Evolutionary conservation across 2,888 invertebrate species (phyloP).

Genomic region (Iselma pallidipennis): DNA sequence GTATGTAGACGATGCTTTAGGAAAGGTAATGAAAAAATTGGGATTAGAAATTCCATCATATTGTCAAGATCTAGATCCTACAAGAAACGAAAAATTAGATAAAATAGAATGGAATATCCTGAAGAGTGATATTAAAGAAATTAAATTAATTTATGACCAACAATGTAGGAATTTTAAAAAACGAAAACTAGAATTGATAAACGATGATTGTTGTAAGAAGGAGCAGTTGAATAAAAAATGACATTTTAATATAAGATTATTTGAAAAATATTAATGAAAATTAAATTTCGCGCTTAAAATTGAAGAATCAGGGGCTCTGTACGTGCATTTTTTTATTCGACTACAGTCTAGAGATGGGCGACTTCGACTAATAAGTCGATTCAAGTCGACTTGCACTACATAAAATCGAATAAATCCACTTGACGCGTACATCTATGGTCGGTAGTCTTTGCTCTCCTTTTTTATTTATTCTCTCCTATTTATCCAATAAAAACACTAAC

Average conservation of each 20-base stretch:
- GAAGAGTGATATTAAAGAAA: slow-evolving; percentile 61
- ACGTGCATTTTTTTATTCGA: too few relatives aligned
- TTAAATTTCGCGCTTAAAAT: neutral
- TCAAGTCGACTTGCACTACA: too few relatives aligned
- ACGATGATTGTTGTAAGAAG: neutral
- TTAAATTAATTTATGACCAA: slow-evolving; percentile 66
- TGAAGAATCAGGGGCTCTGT: too few relatives aligned
- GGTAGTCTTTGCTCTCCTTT: too few relatives aligned
- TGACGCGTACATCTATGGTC: too few relatives aligned
- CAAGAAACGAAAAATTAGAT: slow-evolving; percentile 56
- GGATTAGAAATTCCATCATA: slow-evolving; percentile 76
- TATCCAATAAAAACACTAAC: too few relatives aligned
- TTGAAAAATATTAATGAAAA: neutral
- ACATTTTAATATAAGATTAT: neutral
- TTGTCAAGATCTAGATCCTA: slow-evolving; percentile 67
- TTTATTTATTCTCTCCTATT: too few relatives aligned
- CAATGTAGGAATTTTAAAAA: slow-evolving; percentile 52
- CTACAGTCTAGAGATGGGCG: too few relatives aligned
- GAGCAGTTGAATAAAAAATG: neutral
- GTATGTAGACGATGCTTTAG: slow-evolving; percentile 84
- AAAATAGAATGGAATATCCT: slow-evolving; percentile 74
- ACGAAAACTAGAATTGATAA: slow-evolving; percentile 38
- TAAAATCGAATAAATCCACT: too few relatives aligned
- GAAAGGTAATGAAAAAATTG: slow-evolving; percentile 73
- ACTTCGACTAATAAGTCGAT: too few relatives aligned